Conservation (phyloP, 2,113 vertebrate genomes). For the Marmota flaviventris region DNA sequence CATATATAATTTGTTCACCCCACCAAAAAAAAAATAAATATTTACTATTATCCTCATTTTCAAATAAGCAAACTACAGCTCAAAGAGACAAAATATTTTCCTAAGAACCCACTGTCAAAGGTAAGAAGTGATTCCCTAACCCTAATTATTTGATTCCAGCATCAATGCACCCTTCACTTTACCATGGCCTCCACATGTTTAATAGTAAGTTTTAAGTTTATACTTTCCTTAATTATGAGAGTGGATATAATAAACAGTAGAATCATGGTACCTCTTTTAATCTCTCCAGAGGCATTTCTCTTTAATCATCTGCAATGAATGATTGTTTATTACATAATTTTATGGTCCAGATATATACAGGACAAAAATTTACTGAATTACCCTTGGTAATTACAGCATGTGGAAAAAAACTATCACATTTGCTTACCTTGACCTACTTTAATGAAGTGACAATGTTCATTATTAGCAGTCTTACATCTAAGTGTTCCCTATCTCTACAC, state of each 20-base stretch:
- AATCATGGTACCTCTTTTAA: neutral
- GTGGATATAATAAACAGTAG: neutral
- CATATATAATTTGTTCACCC: neutral
- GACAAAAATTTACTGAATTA: slow-evolving; percentile 44
- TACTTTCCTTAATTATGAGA: neutral
- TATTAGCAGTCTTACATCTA: neutral
- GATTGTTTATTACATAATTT: slow-evolving; percentile 51
- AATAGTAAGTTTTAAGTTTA: neutral
- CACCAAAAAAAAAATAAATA: neutral
- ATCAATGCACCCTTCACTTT: neutral
- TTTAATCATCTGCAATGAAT: slow-evolving; percentile 66
- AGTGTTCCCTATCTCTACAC: slow-evolving; percentile 34
- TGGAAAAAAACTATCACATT: slow-evolving; percentile 10
- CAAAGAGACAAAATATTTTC: neutral
- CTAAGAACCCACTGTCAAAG: neutral
- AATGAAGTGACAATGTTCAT: slow-evolving; percentile 53
- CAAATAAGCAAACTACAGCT: slow-evolving; percentile 36
- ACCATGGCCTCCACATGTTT: neutral
- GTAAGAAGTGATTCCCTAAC: neutral
- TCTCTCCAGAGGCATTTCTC: slow-evolving; percentile 37
- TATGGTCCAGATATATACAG: slow-evolving; percentile 29
- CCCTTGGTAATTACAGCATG: slow-evolving; percentile 54
- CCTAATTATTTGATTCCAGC: neutral
- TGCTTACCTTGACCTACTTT: slow-evolving; percentile 71
- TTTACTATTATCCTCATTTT: slow-evolving; percentile 18